Conservation (phyloP, 1,140 invertebrate genomes). For the Chelonus insularis region DNA sequence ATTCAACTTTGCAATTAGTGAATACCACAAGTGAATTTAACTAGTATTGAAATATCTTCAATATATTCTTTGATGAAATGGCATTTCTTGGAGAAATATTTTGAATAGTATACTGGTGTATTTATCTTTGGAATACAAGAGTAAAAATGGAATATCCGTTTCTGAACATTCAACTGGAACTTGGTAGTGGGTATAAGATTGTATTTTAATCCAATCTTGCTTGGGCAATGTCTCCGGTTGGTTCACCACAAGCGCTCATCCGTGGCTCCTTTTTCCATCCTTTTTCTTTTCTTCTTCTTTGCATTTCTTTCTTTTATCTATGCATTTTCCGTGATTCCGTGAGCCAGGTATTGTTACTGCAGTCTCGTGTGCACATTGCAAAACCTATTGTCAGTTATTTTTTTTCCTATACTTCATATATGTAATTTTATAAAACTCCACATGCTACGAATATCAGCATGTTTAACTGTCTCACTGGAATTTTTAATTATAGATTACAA, state of each 20-base stretch:
- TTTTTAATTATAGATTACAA: too few relatives aligned
- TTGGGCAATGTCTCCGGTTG: conserved; percentile 6
- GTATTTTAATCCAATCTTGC: conserved; percentile 20
- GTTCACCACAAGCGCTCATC: conserved; percentile 23
- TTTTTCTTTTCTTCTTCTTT: conserved; percentile 14
- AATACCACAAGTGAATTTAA: not conserved
- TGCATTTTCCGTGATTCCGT: conserved; percentile 5
- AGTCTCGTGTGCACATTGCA: not conserved
- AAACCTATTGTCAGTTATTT: conserved; percentile 18
- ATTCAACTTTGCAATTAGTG: conserved; percentile 1
- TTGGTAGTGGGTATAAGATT: not conserved
- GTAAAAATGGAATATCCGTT: not conserved
- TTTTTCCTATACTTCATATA: too few relatives aligned
- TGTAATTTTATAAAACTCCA: too few relatives aligned
- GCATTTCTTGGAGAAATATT: not conserved
- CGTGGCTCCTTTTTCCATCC: conserved; percentile 29
- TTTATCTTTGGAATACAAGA: not conserved
- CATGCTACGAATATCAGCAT: too few relatives aligned
- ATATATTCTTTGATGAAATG: not conserved
- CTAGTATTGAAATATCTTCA: not conserved
- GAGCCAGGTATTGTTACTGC: conserved; percentile 1
- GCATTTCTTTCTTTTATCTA: not conserved
- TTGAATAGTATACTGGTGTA: not conserved
- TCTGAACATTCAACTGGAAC: not conserved
- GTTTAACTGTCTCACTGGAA: too few relatives aligned